phyloP scores from a whole-genome alignment of 2,888 invertebrate genomes.

The Cyclophora albipunctata region DNA sequence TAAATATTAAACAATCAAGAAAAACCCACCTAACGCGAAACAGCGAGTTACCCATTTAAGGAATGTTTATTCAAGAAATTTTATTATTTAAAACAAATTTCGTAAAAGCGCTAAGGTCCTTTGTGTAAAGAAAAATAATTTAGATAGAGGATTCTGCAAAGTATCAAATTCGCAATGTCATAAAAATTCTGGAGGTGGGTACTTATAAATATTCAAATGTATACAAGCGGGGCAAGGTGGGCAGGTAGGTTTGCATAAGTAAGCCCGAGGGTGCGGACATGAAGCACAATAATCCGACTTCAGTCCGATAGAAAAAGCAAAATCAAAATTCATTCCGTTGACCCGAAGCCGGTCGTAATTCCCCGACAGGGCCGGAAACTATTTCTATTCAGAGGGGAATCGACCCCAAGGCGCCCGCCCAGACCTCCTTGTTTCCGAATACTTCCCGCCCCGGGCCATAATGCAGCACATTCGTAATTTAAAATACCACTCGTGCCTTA shows the following conservation, averaged over 20 bases:
- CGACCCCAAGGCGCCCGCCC: constrained; percentile 39
- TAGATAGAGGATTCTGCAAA: constrained; percentile 23
- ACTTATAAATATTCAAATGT: constrained; percentile 50
- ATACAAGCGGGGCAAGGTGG: constrained; percentile 38
- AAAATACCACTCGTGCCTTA: constrained; percentile 35
- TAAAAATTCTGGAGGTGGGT: constrained; percentile 37
- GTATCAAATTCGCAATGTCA: constrained; percentile 40
- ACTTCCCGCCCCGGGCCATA: constrained; percentile 29
- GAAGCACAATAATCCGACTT: constrained; percentile 45
- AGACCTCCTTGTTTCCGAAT: constrained; percentile 44
- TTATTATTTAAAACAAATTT: constrained; percentile 25
- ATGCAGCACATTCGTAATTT: constrained; percentile 41
- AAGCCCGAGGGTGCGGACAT: constrained; percentile 36
- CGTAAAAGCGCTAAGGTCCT: constrained; percentile 19
- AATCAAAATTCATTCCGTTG: constrained; percentile 69
- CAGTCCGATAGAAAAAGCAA: constrained; percentile 53
- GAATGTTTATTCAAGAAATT: constrained; percentile 17
- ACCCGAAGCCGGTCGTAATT: constrained; percentile 55
- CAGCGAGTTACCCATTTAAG: constrained; percentile 14
- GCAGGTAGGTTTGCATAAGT: constrained; percentile 48
- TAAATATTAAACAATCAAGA: constrained; percentile 23
- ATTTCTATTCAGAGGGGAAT: constrained; percentile 63
- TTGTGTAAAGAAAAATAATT: constrained; percentile 27
- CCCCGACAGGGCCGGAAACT: constrained; percentile 53
- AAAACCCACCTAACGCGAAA: constrained; percentile 13